Percentiles rank a stretch among this genome's conserved stretches.
phyloP scores from a whole-genome alignment of 1,140 invertebrate species.

The Drosophila orena region DNA sequence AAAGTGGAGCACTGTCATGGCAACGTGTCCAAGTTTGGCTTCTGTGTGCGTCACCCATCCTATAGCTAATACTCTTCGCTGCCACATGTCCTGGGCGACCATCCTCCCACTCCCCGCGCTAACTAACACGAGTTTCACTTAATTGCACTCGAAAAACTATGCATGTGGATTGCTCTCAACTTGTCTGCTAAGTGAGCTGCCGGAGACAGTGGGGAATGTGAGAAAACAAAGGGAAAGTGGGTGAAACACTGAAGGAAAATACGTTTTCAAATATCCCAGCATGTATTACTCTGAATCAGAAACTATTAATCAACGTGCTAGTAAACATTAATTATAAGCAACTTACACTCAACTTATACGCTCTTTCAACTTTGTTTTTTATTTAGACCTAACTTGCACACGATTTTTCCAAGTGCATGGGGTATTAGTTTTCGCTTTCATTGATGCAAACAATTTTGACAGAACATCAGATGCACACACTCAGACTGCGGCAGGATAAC shows the following conservation, averaged over 20 bases:
- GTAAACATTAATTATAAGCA: too few species aligned
- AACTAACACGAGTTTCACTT: constrained; percentile 80
- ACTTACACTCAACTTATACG: too few species aligned
- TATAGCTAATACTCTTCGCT: constrained; percentile 66
- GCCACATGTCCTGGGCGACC: constrained; percentile 40
- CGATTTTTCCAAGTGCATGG: constrained; percentile 10
- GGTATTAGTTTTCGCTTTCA: constrained; percentile 58
- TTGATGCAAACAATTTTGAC: constrained; percentile 62
- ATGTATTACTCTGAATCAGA: background rate
- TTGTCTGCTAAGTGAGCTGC: constrained; percentile 58
- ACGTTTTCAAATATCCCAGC: background rate
- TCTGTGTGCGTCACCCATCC: constrained; percentile 56
- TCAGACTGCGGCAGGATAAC: background rate
- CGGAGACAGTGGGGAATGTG: constrained; percentile 1
- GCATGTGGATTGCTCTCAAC: constrained; percentile 78
- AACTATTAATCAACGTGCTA: too few species aligned
- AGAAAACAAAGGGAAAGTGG: constrained; percentile 20
- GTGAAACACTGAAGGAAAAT: constrained; percentile 10
- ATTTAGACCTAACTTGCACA: too few species aligned
- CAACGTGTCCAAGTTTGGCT: constrained; percentile 69
- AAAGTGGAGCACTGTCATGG: constrained; percentile 24
- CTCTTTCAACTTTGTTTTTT: background rate
- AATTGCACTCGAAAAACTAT: constrained; percentile 79
- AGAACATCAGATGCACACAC: constrained; percentile 50
- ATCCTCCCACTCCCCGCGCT: constrained; percentile 19